Evolutionary conservation across 2,797 vertebrate species (phyloP), one percentile per base, ranked within the genome.

Genomic region (Takifugu ocellatus): DNA sequence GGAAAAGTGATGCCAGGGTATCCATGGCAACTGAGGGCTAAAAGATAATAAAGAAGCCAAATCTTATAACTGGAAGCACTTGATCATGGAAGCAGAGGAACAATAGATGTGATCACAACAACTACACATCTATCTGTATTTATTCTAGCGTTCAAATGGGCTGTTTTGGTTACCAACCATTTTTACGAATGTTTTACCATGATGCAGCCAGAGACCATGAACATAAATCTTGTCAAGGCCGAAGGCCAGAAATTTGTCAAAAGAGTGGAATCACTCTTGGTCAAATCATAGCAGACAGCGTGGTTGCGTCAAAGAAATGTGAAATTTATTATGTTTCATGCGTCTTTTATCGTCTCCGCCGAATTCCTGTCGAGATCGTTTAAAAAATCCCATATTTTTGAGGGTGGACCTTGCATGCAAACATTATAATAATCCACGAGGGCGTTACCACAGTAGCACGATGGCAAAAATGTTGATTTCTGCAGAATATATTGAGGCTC

Each of bases 21-120:
- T 55, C 63, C 54, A 51, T 56, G 59, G 51, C 25, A 66, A 68
- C 64, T 25, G 25, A 39, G 39, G 50, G 10, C 39, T 46, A 58
- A 66, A 51, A 63, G 10, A 29, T 27, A 54, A 61, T 66, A 58
- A 46, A 64, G 36, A 39, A 39, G 36, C 36, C 36, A 39, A 39
- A 39, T 14, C 36, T 39, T 39, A 10, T 39, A 39, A 39, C 12
- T 49, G 45, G 52, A 27, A 70, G 56, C 7, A 29, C 27, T 29
- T 5, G 36, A 39, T 39, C 12, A 39, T 39, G 59, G 72, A 65
- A 51, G 44, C 12, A 42, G 49, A 27, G 26, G 43, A 8, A 42
- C 33, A 49, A 56, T 46, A 50, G 56, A 25, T n/a, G 24, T 16
- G 47, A 48, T 54, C 48, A 9, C 51, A 57, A 5, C 25, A 12